These are phyloP conservation scores for Chrysopilus asiliformis DNA, from an alignment of 2,888 invertebrate genomes.

Conservation along the genomic window DNA sequence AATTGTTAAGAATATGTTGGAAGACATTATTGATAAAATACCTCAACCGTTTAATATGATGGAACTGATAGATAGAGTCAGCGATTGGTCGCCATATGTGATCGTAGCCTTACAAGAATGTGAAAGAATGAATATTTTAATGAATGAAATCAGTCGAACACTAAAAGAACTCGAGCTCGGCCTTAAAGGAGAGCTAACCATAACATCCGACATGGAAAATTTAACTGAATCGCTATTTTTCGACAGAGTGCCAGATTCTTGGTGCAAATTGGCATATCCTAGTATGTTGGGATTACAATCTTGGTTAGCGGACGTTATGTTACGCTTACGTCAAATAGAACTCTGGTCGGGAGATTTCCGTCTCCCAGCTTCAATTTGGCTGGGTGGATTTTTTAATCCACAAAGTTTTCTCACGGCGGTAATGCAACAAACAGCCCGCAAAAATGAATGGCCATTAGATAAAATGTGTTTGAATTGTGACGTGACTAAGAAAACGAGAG, in stretches of 20 bases:
- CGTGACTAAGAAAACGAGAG: constrained; percentile 76
- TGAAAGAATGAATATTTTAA: constrained; percentile 84
- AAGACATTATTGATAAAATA: constrained; percentile 77
- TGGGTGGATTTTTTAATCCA: constrained; percentile 92
- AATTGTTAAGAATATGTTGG: constrained; percentile 48
- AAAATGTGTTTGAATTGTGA: constrained; percentile 93
- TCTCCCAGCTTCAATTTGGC: constrained; percentile 80
- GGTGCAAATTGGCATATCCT: constrained; percentile 81
- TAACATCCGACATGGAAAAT: constrained; percentile 83
- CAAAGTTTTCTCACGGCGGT: constrained; percentile 94
- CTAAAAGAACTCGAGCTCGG: constrained; percentile 78
- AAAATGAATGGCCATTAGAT: constrained; percentile 92
- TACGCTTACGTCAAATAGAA: constrained; percentile 67
- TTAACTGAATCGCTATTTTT: constrained; percentile 74
- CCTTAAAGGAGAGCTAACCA: constrained; percentile 85
- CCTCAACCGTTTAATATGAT: constrained; percentile 77
- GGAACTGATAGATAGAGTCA: constrained; percentile 74
- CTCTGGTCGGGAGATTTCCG: constrained; percentile 82
- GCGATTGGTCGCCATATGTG: constrained; percentile 81
- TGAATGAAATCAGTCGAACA: constrained; percentile 66
- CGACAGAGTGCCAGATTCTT: constrained; percentile 75
- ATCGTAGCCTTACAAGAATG: constrained; percentile 90
- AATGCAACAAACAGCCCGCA: constrained; percentile 93
- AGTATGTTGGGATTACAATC: constrained; percentile 67
- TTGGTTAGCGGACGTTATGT: constrained; percentile 78